Evolutionary conservation across 2,888 invertebrate genomes (phyloP), one percentile per base, ranked within the genome.

Genomic region (Phyllotreta striolata): DNA sequence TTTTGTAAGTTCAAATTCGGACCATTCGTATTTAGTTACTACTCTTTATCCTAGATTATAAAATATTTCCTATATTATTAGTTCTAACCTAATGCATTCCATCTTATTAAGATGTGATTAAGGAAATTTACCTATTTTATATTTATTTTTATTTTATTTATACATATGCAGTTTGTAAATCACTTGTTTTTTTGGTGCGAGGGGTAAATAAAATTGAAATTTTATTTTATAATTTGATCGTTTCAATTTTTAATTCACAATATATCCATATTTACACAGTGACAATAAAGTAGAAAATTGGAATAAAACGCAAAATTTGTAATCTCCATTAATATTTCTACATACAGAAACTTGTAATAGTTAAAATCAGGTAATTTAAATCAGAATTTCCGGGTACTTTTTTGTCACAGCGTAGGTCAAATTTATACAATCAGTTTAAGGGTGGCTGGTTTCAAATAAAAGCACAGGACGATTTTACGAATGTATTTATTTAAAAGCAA

Each of bases 181-280:
- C 65, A 68, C 66, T 70, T 70, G 70, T 70, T 70, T 72, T 72
- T 71, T 69, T 74, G 75, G 76, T 75, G 74, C 71, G 70, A 71
- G 75, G 76, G 76, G 65, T 70, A 67, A 70, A 71, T 72, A 69
- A 68, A 73, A 67, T 68, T 66, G 65, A 67, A 64, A 67, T 68
- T 70, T 67, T 68, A 66, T 68, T 68, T 68, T 70, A 63, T 64
- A 64, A 61, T 47, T 40, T 38, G 1, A 9, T 51, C 1, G 12
- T 51, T 49, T 34, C 34, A 47, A 43, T 5, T 43, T 41, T n/a
- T 41, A 1, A n/a, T 41, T 41, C 9, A 41, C 10, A 2, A 41
- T 3, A 41, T 6, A 41, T 4, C 41, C 10, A 41, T 41, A 41
- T 41, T n/a, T 6, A n/a, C n/a, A n/a, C n/a, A n/a, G n/a, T n/a